Base-by-base conservation (phyloP, 2,888 invertebrate genomes). In the Orthosia incerta region DNA sequence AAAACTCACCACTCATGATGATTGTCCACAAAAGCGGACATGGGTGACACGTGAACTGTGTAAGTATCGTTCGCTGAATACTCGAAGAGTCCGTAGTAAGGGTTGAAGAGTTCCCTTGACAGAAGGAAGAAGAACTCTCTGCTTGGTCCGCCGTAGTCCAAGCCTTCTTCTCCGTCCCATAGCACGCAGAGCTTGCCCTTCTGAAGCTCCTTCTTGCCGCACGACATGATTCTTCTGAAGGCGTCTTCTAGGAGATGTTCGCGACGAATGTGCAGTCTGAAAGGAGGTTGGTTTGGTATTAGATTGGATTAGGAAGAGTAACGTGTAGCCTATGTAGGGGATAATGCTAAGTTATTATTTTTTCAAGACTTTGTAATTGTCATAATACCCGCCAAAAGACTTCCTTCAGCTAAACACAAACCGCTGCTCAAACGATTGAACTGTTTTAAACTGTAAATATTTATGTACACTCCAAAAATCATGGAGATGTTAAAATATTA, bases 41-140 rank as follows among this genome's bases (percentile, higher is more conserved):
- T 98, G 0, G 99, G 99, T 45, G 98, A 98, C 76, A 99, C 98
- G 94, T 99, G 98, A 31, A 99, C 99, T 11, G 99, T 99, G 93
- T 99, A 99, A 0, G 99, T 99, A 91, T 99, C 99, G 91, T 99
- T 99, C 62, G 99, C 99, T 0, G 99, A 99, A 93, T 99, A 99
- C 95, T 99, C 99, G 94, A 99, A 99, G 76, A 99, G 97, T 0
- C 99, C 99, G 89, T 99, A 99, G 94, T 99, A 99, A 0, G 99
- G 99, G 97, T 99, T 99, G 96, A 99, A 99, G 15, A 99, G 97
- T 93, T 99, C 99, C 69, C 99, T 97, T 0, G 99, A 99, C n/a
- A 99, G 97, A 46, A 99, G 97, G 95, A 99, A 99, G 97, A 99
- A 99, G 96, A 99, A 99, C 95, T 99, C 99, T 46, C 99, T 97